A percentile compares a stretch with the other conserved stretches of the same genome.
phyloP scores from a whole-genome alignment of 1,140 invertebrate genomes.

The Probaryconus sp. region DNA sequence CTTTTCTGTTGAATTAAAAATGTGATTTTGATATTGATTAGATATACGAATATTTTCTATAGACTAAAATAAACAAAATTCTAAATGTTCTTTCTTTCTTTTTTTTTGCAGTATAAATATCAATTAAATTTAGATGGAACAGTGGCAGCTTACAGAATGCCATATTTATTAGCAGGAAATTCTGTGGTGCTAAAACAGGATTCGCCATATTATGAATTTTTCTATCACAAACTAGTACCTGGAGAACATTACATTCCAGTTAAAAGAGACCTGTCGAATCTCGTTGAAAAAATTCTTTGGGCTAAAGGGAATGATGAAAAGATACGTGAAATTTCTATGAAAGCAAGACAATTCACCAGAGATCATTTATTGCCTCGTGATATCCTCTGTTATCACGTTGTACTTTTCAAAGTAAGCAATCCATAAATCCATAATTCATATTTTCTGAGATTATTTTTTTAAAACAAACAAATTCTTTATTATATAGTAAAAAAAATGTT shows the following conservation, averaged over 20 bases:
- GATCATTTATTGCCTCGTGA: constrained; percentile 90
- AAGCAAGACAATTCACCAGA: constrained; percentile 86
- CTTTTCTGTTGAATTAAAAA: too few relatives aligned
- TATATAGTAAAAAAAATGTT: too few relatives aligned
- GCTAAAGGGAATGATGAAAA: constrained; percentile 87
- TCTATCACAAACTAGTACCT: constrained; percentile 88
- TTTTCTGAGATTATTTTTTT: too few relatives aligned
- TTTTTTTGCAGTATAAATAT: constrained; percentile 92
- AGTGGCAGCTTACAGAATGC: constrained; percentile 96
- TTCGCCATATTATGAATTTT: constrained; percentile 96
- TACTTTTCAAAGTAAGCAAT: constrained; percentile 86
- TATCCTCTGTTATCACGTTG: constrained; percentile 93
- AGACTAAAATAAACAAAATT: too few relatives aligned
- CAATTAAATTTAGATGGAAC: constrained; percentile 97
- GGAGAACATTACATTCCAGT: constrained; percentile 92
- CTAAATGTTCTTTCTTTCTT: constrained; percentile 30
- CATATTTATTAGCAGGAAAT: constrained; percentile 92
- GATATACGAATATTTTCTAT: too few relatives aligned
- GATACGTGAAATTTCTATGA: constrained; percentile 84
- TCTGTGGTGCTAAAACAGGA: constrained; percentile 94
- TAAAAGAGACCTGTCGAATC: constrained; percentile 87
- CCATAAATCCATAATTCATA: too few relatives aligned
- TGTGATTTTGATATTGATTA: too few relatives aligned
- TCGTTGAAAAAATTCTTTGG: constrained; percentile 89
- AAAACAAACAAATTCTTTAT: too few relatives aligned